Evolutionary conservation across 30 jellyfish, hydroid and myxozoan species (phyloP), one percentile per base, ranked within the genome.

Genomic region (Nemopilema nomurai): DNA sequence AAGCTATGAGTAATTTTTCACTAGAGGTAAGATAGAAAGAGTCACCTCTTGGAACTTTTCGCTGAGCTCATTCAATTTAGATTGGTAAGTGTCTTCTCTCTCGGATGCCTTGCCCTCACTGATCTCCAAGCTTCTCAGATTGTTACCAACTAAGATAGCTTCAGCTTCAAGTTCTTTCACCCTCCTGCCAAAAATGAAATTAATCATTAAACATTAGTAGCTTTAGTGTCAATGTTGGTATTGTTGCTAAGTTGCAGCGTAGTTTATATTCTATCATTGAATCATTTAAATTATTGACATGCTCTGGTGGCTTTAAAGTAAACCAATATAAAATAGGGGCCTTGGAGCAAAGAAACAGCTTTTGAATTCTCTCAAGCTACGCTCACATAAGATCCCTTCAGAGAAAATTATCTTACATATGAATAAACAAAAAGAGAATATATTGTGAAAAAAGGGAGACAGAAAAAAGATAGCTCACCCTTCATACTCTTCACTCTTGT

Each of bases 41-140:
- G 32, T 49, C 26, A 89, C 98, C 93, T 93, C 94, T 66, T 88
- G 96, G 89, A 89, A 93, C 76, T 87, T 86, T 28, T 84, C 90
- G 41, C 97, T 93, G 67, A 93, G 94, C 63, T 89, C 98, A 78
- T 93, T 81, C 66, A 93, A 94, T 87, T 86, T 77, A 13, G 80
- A 19, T 62, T 87, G 88, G 80, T 83, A 81, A 1, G 90, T 71
- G 85, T 93, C 97, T 77, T 93, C 98, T 53, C 98, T 79, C 49
- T 79, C 95, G 1, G 89, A 69, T 78, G 98, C 98, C 67, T 93
- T 90, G 78, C 89, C 89, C 81, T 88, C 98, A 74, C 97, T 88
- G 32, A 93, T 79, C 71, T 93, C 98, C 97, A 93, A 78, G 62
- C 97, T 80, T 31, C 96, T 84, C 83, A 93, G 70, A 72, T 83